Evolutionary conservation across 1,140 invertebrate species (phyloP), one percentile per base, ranked within the genome.

Genomic region (Drosophila watanabei): DNA sequence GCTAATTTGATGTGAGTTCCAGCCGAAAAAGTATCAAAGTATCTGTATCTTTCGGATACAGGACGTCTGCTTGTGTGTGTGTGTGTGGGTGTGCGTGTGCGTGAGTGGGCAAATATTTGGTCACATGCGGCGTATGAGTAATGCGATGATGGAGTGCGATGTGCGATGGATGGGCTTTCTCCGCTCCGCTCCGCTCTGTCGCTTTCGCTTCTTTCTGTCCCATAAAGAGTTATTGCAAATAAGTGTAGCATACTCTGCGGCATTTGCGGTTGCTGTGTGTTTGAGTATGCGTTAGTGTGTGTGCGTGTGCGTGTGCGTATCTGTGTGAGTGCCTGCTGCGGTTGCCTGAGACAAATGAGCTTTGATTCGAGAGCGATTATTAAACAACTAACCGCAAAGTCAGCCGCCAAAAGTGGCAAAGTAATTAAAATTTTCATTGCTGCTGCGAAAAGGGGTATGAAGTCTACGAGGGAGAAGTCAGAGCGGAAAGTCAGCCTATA

Each of bases 371-470:
- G 45, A 48, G 59, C 58, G 76, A 79, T 79, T 87, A 88, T 88
- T 87, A 80, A 80, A 66, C 64, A 54, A 56, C 62, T 54, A 89
- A 64, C 85, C 84, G 54, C 84, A 69, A 65, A 80, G 63, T 60
- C 84, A 70, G 85, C 63, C 80, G 66, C 71, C 63, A 78, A 80
- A 78, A 71, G 72, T 89, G 85, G 61, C 76, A 87, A 88, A 80
- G 77, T 80, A 84, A 89, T 87, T 84, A 88, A 78, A 89, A 84
- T 80, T 83, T 54, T 35, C 56, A 82, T 52, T 77, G 75, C 75
- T 60, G 30, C 41, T 52, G 10, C 11, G 46, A 45, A 2, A 20
- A 30, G 20, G 18, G 28, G 13, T 9, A 14, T 24, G n/a, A 18
- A 24, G 24, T 2, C 24, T 24, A 2, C 24, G 24, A 24, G 24